These are phyloP conservation scores for Accipiter virgatus DNA, from an alignment of 2,113 vertebrate genomes.

Conservation along the genomic window DNA sequence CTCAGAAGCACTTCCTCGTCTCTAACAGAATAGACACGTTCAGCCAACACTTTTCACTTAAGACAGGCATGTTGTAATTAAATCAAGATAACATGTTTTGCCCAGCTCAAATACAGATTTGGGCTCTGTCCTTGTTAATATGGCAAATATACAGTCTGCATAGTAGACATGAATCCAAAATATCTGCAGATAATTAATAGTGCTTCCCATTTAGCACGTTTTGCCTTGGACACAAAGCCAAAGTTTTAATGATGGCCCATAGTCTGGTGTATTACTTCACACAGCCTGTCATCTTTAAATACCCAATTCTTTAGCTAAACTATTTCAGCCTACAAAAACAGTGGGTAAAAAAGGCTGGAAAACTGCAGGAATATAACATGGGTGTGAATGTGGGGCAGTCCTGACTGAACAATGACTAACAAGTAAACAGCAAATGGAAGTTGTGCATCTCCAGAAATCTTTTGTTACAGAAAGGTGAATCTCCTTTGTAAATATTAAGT, in stretches of 20 bases:
- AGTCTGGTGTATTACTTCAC: neutral
- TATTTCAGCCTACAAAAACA: neutral
- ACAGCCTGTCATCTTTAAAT: neutral
- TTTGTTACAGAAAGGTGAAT: neutral
- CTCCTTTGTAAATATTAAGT: neutral
- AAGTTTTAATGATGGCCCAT: neutral
- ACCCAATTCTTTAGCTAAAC: neutral
- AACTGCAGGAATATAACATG: neutral
- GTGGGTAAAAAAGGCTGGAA: neutral
- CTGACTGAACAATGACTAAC: neutral
- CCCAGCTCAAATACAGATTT: neutral
- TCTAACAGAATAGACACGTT: neutral
- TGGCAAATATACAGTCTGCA: neutral
- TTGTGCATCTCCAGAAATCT: neutral
- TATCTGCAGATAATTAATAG: constrained; percentile 11
- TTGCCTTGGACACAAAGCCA: neutral
- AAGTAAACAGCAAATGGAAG: neutral
- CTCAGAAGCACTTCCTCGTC: constrained; percentile 8
- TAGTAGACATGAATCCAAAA: neutral
- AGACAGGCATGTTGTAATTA: neutral
- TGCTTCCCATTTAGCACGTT: neutral
- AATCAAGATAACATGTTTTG: neutral
- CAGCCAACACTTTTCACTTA: constrained; percentile 8
- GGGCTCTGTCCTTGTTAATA: neutral
- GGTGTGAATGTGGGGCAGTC: neutral